Percentiles rank a stretch among this genome's conserved stretches.
phyloP scores from a whole-genome alignment of 23 tunicate genomes.

The Halocynthia aurantium region DNA sequence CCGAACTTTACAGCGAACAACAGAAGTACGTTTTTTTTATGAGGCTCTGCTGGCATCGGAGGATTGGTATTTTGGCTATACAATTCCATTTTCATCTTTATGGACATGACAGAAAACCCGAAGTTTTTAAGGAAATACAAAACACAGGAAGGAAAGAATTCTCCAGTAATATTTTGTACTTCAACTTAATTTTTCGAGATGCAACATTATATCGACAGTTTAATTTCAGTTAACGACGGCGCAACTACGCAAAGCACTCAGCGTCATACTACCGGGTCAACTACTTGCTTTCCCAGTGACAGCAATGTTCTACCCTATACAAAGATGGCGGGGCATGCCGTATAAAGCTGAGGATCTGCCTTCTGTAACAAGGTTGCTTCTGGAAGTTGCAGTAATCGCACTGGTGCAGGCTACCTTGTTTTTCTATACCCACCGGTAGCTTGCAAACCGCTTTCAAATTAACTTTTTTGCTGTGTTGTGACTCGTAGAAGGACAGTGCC shows the following conservation, averaged over 20 bases:
- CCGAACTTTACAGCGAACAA: neutral
- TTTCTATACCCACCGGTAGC: constrained; percentile 71
- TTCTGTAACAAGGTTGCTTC: constrained; percentile 16
- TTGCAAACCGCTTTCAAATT: too few species aligned
- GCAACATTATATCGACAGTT: neutral
- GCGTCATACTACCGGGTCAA: constrained; percentile 16
- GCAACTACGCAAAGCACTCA: constrained; percentile 11
- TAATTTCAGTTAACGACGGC: neutral
- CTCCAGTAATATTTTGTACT: constrained; percentile 41
- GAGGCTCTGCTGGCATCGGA: constrained; percentile 54
- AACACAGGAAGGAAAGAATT: constrained; percentile 81
- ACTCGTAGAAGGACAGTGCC: too few species aligned
- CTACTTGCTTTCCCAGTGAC: constrained; percentile 10
- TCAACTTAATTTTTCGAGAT: neutral
- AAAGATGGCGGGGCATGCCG: constrained; percentile 38
- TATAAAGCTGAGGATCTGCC: constrained; percentile 38
- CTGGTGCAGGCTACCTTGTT: constrained; percentile 48
- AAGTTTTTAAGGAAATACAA: constrained; percentile 75
- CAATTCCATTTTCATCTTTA: constrained; percentile 43
- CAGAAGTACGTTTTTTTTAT: neutral
- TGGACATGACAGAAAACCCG: constrained; percentile 70
- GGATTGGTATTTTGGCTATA: constrained; percentile 51
- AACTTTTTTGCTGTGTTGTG: too few species aligned
- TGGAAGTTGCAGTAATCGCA: constrained; percentile 29
- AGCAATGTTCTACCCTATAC: constrained; percentile 33